phyloP scores from a whole-genome alignment of 2,113 vertebrate species.

The Camelus dromedarius region DNA sequence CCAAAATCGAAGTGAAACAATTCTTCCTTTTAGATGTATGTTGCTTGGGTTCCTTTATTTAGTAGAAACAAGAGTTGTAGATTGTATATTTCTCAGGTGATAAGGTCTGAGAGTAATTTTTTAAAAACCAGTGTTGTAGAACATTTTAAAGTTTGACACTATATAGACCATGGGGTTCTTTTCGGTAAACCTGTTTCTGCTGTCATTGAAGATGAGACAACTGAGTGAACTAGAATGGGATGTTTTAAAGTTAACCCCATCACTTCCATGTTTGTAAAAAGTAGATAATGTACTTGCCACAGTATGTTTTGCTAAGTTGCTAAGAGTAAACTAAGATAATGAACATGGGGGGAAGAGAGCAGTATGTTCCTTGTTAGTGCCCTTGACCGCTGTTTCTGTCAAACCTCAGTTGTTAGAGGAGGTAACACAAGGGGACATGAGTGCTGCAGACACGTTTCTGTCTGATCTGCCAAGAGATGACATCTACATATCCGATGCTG shows the following conservation, averaged over 20 bases:
- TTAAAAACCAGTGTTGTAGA: background rate
- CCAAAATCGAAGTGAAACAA: background rate
- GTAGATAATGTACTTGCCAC: background rate
- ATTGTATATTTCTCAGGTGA: background rate
- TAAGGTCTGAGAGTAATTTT: background rate
- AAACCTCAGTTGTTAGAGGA: conserved; percentile 88
- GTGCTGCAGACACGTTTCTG: conserved; percentile 88
- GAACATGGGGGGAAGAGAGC: background rate
- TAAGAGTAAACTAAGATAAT: background rate
- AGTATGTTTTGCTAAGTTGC: background rate
- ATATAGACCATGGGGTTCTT: background rate
- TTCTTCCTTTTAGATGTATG: background rate
- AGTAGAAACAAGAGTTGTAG: background rate
- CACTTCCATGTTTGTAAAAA: background rate
- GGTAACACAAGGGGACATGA: conserved; percentile 94
- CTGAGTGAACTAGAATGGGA: background rate
- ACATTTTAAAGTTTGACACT: background rate
- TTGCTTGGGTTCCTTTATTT: background rate
- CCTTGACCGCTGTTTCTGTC: background rate
- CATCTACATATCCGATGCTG: conserved; percentile 90
- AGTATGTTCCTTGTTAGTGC: background rate
- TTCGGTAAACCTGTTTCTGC: background rate
- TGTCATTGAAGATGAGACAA: background rate
- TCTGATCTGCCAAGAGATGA: conserved; percentile 86
- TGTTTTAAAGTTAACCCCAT: background rate